Evolutionary conservation across 2,113 vertebrate genomes (phyloP), one percentile per base, ranked within the genome.

Genomic region (Sminthopsis crassicaudata): DNA sequence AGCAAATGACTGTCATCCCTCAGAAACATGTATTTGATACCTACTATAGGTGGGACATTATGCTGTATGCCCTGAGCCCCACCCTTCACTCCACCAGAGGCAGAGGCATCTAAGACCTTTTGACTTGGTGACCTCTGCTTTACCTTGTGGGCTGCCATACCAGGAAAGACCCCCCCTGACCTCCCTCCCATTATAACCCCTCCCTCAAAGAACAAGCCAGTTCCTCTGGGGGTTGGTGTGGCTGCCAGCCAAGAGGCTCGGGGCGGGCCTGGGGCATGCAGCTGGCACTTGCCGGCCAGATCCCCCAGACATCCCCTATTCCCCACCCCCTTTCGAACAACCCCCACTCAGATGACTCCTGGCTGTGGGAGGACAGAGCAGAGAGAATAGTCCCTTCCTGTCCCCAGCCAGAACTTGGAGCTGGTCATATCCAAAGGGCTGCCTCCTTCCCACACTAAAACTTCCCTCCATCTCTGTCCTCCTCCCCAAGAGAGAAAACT

Each of bases 201-300:
- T 93, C 91, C 84, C 89, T 96, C 88, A 95, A 52, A 96, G 95
- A 96, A 94, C 57, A 46, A 95, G 88, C 50, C 54, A n/a, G 48
- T 26, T 94, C 92, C 93, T 97, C 92, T 55, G 67, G 51, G 46
- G 91, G 46, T 89, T 94, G 95, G 46, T 52, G n/a, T 97, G 97
- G 97, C 98, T 96, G 97, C 93, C 94, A 96, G 97, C 98, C 98
- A 98, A 97, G 95, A 96, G 94, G 95, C 98, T 97, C 94, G 93
- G 96, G 97, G 98, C 96, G 97, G 96, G 98, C 98, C 97, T 97
- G 95, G 96, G 93, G 97, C 98, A 93, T 96, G 93, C 97, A 98
- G 96, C 98, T 98, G 97, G 96, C 96, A 97, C 92, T 95, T 97
- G 97, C 95, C 95, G 60, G 92, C 93, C 84, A 92, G 88, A 93